Evolutionary conservation across 2,797 vertebrate genomes (phyloP).

Genomic region (Phalloptychus januarius): DNA sequence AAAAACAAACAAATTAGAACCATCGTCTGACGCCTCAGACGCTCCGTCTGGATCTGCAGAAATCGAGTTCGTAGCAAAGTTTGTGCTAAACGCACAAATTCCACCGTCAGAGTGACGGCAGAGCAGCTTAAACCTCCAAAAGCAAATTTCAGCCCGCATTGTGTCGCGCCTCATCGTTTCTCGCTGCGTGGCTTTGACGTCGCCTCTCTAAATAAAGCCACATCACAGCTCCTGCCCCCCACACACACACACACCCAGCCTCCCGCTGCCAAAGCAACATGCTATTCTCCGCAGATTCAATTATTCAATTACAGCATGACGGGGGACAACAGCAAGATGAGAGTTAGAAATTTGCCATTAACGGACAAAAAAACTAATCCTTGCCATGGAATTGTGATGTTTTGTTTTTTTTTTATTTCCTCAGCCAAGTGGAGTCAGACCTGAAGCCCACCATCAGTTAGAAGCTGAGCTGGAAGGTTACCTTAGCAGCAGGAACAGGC

Average conservation of each 20-base stretch:
- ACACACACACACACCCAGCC: too few species aligned
- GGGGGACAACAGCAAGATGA: background rate
- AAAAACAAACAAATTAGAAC: too few species aligned
- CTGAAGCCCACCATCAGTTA: constrained; percentile 26
- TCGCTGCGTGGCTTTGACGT: background rate
- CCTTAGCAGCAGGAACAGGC: background rate
- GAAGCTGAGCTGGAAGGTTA: constrained; percentile 36
- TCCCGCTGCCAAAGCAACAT: background rate
- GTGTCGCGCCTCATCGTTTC: background rate
- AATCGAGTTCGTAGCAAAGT: background rate
- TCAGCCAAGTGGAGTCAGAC: constrained; percentile 13
- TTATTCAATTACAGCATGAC: constrained; percentile 4
- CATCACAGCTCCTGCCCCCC: background rate
- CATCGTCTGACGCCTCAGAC: background rate
- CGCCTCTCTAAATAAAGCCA: constrained; percentile 2
- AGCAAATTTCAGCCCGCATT: background rate
- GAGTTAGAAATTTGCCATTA: constrained; percentile 52
- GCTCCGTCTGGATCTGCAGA: background rate
- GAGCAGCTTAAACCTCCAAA: background rate
- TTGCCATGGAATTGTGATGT: background rate
- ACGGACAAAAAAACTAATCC: constrained; percentile 15
- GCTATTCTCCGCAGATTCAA: constrained; percentile 5
- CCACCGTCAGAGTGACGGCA: background rate
- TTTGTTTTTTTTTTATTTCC: constrained; percentile 24
- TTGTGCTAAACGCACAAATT: background rate